Evolutionary conservation across 1,140 invertebrate genomes (phyloP).

Genomic region (Cydia splendana): DNA sequence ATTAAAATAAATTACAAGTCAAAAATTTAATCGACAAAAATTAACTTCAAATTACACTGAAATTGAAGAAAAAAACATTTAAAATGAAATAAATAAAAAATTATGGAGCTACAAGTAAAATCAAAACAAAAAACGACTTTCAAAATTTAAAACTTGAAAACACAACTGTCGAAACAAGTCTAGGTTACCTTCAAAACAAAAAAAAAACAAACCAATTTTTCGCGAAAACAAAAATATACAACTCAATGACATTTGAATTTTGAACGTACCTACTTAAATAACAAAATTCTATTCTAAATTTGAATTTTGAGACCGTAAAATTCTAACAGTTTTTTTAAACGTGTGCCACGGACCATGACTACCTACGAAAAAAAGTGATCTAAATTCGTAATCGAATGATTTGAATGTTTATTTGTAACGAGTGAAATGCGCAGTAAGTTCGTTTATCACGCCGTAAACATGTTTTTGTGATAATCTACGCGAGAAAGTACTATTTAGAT

Average conservation of each 20-base stretch:
- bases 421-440: constrained; percentile 18
- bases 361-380: constrained; percentile 11
- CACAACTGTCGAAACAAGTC: neutral
- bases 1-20: neutral
- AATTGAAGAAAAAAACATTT: neutral
- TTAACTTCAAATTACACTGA: neutral
- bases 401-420: neutral
- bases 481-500: constrained; percentile 20
- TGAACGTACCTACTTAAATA: neutral
- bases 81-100: neutral
- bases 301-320: constrained; percentile 6
- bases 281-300: neutral
- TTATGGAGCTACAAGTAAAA: neutral
- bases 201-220: neutral
- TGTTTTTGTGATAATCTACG: constrained; percentile 30
- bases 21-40: neutral
- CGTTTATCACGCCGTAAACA: constrained; percentile 4
- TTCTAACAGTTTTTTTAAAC: neutral
- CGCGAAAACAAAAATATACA: constrained; percentile 6
- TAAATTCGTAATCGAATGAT: neutral
- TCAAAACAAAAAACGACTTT: neutral
- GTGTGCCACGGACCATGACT: neutral
- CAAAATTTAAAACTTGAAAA: neutral
- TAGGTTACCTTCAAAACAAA: neutral
- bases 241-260: constrained; percentile 1